These are phyloP conservation scores for Pelochelys cantorii DNA, from an alignment of 2,797 vertebrate species.

Conservation along the genomic window DNA sequence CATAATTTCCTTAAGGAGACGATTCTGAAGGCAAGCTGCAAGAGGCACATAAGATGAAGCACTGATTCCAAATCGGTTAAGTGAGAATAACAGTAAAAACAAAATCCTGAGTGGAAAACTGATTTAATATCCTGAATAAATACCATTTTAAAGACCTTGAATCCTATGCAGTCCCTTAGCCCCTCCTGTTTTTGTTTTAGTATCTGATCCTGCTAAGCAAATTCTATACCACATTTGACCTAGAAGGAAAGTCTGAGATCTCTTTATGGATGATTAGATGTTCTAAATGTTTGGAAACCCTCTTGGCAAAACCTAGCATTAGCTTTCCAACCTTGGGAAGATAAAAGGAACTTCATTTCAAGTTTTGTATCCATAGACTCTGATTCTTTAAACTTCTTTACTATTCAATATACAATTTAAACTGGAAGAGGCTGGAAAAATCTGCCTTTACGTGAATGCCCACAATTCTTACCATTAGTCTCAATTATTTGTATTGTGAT, in stretches of 20 bases:
- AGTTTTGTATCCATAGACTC: neutral
- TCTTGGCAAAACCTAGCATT: fast-evolving
- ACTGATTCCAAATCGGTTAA: slow-evolving; percentile 60
- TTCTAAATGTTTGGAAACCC: neutral
- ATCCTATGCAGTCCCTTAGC: neutral
- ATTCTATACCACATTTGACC: neutral
- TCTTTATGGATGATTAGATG: neutral
- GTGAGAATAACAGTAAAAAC: slow-evolving; percentile 42
- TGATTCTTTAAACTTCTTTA: neutral
- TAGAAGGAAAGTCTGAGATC: neutral
- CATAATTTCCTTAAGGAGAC: slow-evolving; percentile 73
- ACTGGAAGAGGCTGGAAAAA: neutral
- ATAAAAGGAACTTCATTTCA: neutral
- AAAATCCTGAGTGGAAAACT: slow-evolving; percentile 48
- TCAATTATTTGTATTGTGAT: neutral
- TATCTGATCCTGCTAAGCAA: neutral
- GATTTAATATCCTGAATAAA: slow-evolving; percentile 43
- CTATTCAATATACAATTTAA: neutral
- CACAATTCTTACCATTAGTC: fast-evolving
- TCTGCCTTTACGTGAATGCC: fast-evolving
- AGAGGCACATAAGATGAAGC: slow-evolving; percentile 43
- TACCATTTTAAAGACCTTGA: neutral
- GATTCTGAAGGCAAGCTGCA: slow-evolving; percentile 51
- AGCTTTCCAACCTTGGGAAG: neutral
- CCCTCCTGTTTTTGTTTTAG: neutral